Conservation (phyloP, 2,113 vertebrate genomes). For the Nanorana parkeri region DNA sequence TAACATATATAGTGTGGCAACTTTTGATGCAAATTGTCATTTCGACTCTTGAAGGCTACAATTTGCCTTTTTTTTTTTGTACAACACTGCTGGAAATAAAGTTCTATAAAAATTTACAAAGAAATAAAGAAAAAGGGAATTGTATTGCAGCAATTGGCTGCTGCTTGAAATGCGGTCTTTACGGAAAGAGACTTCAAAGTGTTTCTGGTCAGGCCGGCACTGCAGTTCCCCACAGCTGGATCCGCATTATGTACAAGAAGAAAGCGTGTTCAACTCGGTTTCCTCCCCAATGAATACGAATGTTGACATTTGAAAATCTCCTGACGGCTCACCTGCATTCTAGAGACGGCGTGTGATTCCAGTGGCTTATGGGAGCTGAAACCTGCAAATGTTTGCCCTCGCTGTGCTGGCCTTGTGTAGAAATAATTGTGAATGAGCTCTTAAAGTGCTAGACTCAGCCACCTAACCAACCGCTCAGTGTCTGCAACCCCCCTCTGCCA, state of each 20-base stretch:
- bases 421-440: no score
- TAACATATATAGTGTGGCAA: not conserved
- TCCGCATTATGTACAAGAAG: conserved; percentile 39
- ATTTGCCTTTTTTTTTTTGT: conserved; percentile 9
- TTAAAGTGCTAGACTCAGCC: no score
- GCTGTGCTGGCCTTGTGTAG: no score
- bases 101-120: not conserved
- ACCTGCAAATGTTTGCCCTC: no score
- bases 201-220: conserved; percentile 12
- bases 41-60: conserved; percentile 7
- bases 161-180: conserved; percentile 29
- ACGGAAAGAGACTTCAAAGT: conserved; percentile 32
- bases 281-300: conserved; percentile 25
- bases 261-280: conserved; percentile 36
- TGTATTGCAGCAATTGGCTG: conserved; percentile 13
- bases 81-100: conserved; percentile 6
- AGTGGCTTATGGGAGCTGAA: not conserved
- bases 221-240: conserved; percentile 30
- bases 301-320: conserved; percentile 44
- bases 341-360: not conserved
- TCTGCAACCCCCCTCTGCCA: no score
- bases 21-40: conserved; percentile 25
- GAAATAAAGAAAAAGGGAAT: not conserved
- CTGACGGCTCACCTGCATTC: not conserved
- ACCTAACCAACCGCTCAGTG: no score